phyloP scores from a whole-genome alignment of 2,113 vertebrate species.

The Ptilorrhoa leucosticta region DNA sequence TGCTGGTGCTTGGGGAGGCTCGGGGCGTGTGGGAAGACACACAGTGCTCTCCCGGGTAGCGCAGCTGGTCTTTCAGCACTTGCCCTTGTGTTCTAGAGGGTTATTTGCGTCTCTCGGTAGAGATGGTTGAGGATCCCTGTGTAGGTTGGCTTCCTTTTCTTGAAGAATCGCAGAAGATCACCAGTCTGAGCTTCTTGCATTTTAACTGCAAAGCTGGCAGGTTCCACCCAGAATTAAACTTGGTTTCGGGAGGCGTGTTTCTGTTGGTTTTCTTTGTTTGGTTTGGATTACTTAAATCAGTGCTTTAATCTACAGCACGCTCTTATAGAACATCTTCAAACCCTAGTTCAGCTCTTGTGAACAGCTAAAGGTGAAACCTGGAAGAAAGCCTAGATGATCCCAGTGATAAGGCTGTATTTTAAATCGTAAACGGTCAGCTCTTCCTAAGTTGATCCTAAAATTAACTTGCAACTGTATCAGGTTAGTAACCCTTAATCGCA shows the following conservation, averaged over 20 bases:
- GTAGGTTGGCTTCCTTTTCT: neutral
- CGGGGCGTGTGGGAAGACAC: neutral
- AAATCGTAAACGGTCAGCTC: accelerated
- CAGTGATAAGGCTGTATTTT: neutral
- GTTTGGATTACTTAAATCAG: neutral
- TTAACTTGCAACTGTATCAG: neutral
- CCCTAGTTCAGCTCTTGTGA: neutral
- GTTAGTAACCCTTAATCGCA: neutral
- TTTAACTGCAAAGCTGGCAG: neutral
- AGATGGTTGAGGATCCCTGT: neutral
- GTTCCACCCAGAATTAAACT: neutral
- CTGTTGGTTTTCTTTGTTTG: neutral
- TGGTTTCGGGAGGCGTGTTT: neutral
- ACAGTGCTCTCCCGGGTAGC: neutral
- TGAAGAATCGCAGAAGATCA: neutral
- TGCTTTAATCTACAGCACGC: neutral
- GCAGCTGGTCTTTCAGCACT: accelerated
- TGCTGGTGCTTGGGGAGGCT: neutral
- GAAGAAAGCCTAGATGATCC: neutral
- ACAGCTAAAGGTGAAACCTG: neutral
- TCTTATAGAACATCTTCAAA: neutral
- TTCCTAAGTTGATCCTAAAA: neutral
- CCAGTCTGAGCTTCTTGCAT: neutral
- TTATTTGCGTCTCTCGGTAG: neutral
- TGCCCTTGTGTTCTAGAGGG: neutral